These are phyloP conservation scores for Ectropis grisescens DNA, from an alignment of 1,140 invertebrate species.

Conservation along the genomic window DNA sequence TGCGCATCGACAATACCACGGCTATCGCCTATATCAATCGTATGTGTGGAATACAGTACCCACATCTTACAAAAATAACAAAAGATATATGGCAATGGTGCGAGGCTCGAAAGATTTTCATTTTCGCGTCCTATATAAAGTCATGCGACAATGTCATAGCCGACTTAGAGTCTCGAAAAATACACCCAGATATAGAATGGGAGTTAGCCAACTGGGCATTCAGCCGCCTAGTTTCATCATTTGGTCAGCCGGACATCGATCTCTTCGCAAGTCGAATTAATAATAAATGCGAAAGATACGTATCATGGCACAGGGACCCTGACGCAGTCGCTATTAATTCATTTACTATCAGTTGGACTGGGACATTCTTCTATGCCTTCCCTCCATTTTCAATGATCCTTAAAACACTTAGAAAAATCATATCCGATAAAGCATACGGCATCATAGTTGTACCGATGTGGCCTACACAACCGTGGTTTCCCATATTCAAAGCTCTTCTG, in stretches of 20 bases:
- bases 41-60: constrained; percentile 6
- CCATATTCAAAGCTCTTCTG: constrained; percentile 14
- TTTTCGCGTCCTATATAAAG: constrained; percentile 12
- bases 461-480: constrained; percentile 25
- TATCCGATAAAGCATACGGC: constrained; percentile 15
- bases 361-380: constrained; percentile 14
- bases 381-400: constrained; percentile 21
- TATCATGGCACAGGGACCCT: constrained; percentile 11
- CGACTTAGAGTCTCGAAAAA: constrained; percentile 11
- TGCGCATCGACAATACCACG: constrained; percentile 12
- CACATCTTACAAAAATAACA: constrained; percentile 3
- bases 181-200: constrained; percentile 12
- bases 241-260: constrained; percentile 10
- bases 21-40: constrained; percentile 7
- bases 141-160: constrained; percentile 13
- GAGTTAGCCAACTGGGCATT: constrained; percentile 10
- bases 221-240: constrained; percentile 2
- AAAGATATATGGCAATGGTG: constrained; percentile 20
- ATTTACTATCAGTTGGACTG: constrained; percentile 10
- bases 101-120: constrained; percentile 5
- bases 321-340: constrained; percentile 6
- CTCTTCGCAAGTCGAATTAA: constrained; percentile 16
- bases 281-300: constrained; percentile 10
- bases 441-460: constrained; percentile 23
- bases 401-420: constrained; percentile 13